A percentile compares a stretch with the other conserved stretches of the same genome.
These are phyloP conservation scores for Phoenicopterus ruber DNA, from an alignment of 2,113 vertebrate genomes.

Conservation along the genomic window DNA sequence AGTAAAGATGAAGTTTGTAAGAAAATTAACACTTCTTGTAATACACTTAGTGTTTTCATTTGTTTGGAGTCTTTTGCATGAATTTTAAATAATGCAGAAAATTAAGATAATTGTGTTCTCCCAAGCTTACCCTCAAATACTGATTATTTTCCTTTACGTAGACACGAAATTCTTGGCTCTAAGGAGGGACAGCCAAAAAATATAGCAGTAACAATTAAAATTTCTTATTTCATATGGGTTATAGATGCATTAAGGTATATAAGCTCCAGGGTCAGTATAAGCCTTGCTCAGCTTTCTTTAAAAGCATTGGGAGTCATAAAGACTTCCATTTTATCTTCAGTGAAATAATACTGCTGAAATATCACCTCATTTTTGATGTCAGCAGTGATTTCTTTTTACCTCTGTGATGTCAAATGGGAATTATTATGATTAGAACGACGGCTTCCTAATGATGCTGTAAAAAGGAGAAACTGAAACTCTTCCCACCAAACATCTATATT, in stretches of 20 bases:
- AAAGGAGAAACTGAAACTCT: slow-evolving; percentile 44
- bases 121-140: neutral
- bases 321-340: slow-evolving; percentile 70
- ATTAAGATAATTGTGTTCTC: neutral
- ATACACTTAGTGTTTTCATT: neutral
- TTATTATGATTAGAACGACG: slow-evolving; percentile 71
- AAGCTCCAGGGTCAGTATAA: slow-evolving; percentile 64
- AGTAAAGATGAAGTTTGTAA: neutral
- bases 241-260: slow-evolving; percentile 52
- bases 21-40: neutral
- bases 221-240: slow-evolving; percentile 52
- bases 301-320: slow-evolving; percentile 74
- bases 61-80: neutral
- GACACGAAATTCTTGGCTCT: neutral
- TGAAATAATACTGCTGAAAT: slow-evolving; percentile 75
- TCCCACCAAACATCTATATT: slow-evolving; percentile 44
- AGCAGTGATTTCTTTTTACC: slow-evolving; percentile 72
- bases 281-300: slow-evolving; percentile 73
- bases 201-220: slow-evolving; percentile 45
- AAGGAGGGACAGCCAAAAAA: slow-evolving; percentile 10
- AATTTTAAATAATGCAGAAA: neutral
- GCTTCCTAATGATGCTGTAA: slow-evolving; percentile 69
- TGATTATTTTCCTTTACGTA: neutral
- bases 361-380: slow-evolving; percentile 77
- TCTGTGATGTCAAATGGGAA: slow-evolving; percentile 73